Percentiles rank a stretch among this genome's conserved stretches.
These are phyloP conservation scores for Peromyscus leucopus DNA, from an alignment of 2,113 vertebrate genomes.

Conservation along the genomic window DNA sequence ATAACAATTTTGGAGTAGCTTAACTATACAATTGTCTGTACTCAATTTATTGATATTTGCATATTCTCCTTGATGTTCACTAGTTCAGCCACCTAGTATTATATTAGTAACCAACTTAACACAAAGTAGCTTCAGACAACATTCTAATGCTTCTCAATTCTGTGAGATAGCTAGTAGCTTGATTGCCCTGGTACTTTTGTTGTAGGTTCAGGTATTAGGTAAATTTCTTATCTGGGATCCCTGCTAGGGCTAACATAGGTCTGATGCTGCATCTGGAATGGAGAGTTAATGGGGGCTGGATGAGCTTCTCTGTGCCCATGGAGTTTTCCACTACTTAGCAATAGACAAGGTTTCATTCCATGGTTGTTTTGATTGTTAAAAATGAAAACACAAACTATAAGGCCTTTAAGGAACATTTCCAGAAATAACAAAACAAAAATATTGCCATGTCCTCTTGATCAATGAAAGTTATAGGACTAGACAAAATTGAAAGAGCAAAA, in stretches of 20 bases:
- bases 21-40: not conserved
- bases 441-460: not conserved
- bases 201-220: not conserved
- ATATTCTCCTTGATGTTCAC: not conserved
- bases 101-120: not conserved
- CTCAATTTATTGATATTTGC: not conserved
- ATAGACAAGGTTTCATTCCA: not conserved
- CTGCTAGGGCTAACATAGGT: rapidly evolving
- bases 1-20: not conserved
- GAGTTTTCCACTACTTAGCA: not conserved
- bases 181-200: not conserved
- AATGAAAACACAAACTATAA: not conserved
- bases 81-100: not conserved
- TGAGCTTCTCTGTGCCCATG: not conserved
- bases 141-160: not conserved
- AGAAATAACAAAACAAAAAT: not conserved
- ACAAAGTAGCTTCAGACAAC: not conserved
- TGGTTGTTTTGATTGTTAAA: not conserved
- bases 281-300: not conserved
- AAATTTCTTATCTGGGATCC: not conserved
- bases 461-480: not conserved
- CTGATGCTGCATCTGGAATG: no score
- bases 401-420: not conserved
- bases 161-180: not conserved
- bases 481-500: not conserved